A percentile compares a stretch with the other conserved stretches of the same genome.
Conservation (phyloP, 1,140 invertebrate genomes). For the Anastrepha ludens region DNA sequence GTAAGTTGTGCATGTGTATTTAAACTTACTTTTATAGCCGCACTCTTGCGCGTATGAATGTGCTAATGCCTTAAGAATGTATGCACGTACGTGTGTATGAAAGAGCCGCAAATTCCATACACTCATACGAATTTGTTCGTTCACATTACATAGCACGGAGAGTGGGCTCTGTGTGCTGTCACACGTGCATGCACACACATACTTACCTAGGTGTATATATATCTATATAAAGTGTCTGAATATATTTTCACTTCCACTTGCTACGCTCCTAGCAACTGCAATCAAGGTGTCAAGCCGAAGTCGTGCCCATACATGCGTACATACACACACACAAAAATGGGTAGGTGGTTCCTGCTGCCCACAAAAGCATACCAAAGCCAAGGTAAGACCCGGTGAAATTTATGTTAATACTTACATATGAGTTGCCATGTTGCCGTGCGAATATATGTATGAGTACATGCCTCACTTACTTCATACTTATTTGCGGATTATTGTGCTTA, state of each 20-base stretch:
- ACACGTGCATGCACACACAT: neutral
- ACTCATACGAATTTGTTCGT: slow-evolving; percentile 26
- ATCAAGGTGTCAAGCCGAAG: neutral
- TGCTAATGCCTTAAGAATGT: neutral
- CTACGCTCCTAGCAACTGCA: neutral
- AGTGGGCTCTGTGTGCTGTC: neutral
- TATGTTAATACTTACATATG: slow-evolving; percentile 12
- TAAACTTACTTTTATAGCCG: neutral
- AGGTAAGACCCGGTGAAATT: neutral
- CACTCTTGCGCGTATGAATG: neutral
- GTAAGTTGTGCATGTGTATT: neutral
- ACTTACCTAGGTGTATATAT: too few species aligned
- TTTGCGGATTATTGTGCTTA: neutral
- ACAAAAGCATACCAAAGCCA: neutral
- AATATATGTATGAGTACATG: neutral
- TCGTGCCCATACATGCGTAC: neutral
- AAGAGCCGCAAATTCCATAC: neutral
- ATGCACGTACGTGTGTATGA: neutral
- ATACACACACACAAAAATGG: neutral
- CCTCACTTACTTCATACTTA: neutral
- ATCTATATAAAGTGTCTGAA: too few species aligned
- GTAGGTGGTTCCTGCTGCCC: neutral
- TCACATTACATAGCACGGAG: neutral
- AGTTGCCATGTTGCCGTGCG: neutral
- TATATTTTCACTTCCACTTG: neutral